Conservation (phyloP, 2,113 vertebrate genomes). For the Asarcornis scutulata region DNA sequence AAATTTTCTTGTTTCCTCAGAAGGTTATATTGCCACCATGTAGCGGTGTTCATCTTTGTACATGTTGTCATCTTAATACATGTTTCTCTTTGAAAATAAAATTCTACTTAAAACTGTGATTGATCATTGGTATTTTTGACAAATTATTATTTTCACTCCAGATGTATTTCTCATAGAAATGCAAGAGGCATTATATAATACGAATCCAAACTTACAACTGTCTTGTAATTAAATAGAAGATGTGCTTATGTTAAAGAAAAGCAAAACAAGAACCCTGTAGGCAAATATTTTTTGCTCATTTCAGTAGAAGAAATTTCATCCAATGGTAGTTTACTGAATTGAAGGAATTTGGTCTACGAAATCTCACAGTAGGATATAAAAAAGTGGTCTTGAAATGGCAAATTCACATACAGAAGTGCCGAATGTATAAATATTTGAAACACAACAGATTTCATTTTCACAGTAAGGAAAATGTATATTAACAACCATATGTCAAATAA, state of each 20-base stretch:
- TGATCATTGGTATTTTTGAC: background rate
- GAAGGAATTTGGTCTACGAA: background rate
- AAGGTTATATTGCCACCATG: background rate
- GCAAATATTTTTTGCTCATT: background rate
- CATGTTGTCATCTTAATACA: background rate
- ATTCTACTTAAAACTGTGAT: background rate
- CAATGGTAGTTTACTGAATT: background rate
- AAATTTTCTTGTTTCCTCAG: background rate
- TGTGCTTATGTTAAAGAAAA: background rate
- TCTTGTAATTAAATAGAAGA: background rate
- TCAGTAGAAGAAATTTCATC: background rate
- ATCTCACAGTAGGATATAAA: background rate
- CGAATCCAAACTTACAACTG: background rate
- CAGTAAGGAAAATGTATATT: background rate
- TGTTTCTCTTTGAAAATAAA: background rate
- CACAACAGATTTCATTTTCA: background rate
- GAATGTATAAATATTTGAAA: background rate
- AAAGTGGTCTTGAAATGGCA: background rate
- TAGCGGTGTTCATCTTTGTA: background rate
- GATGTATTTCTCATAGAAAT: background rate
- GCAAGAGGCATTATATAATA: background rate
- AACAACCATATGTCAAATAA: background rate
- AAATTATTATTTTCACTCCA: background rate
- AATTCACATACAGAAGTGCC: background rate
- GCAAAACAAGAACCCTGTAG: background rate